phyloP scores from a whole-genome alignment of 2,113 vertebrate genomes.

The Silurus asotus region DNA sequence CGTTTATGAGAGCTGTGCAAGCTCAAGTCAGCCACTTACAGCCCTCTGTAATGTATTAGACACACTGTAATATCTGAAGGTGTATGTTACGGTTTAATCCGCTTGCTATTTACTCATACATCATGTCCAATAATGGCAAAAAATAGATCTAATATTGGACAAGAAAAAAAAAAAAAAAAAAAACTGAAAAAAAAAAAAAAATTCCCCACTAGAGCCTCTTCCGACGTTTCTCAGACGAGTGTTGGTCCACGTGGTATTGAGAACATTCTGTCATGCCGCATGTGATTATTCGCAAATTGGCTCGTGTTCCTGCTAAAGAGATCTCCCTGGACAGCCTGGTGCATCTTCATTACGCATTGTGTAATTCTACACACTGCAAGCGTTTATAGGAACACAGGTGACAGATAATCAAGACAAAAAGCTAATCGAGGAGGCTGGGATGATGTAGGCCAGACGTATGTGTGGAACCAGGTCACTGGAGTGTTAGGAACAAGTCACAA shows the following conservation, averaged over 20 bases:
- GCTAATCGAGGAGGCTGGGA: background rate
- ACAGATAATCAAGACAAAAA: constrained; percentile 18
- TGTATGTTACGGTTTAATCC: background rate
- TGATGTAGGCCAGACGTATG: constrained; percentile 10
- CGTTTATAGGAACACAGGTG: constrained; percentile 12
- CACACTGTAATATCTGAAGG: background rate
- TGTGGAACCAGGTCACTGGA: constrained; percentile 10
- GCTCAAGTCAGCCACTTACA: background rate
- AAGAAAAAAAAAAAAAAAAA: background rate
- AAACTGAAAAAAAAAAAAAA: background rate
- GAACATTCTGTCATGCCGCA: constrained; percentile 35
- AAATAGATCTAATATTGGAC: constrained; percentile 6
- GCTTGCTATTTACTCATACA: background rate
- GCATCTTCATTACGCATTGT: constrained; percentile 5
- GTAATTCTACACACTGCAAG: constrained; percentile 31
- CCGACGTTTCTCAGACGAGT: constrained; percentile 18
- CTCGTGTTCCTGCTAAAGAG: constrained; percentile 37
- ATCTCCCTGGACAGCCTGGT: constrained; percentile 27
- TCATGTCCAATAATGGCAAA: background rate
- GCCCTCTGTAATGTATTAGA: background rate
- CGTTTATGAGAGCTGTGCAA: background rate
- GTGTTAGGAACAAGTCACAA: background rate
- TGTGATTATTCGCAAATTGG: constrained; percentile 41
- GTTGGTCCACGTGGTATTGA: constrained; percentile 20
- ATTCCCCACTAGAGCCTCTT: constrained; percentile 10